These are phyloP conservation scores for Patella caerulea DNA, from an alignment of 2,888 invertebrate genomes.

Conservation along the genomic window DNA sequence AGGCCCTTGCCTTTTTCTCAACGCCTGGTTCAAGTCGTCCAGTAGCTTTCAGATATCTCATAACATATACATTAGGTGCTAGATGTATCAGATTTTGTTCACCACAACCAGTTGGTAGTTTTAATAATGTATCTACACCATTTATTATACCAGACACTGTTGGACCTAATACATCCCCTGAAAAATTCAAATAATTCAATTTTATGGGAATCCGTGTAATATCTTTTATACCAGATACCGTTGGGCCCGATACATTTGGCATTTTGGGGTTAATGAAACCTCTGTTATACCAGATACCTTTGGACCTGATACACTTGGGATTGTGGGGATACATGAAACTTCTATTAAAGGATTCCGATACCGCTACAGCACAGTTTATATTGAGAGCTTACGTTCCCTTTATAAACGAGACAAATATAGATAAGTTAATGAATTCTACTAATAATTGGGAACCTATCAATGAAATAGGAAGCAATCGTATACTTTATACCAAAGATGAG, in stretches of 20 bases:
- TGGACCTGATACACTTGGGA: constrained; percentile 43
- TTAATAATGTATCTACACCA: constrained; percentile 42
- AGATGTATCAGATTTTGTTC: constrained; percentile 56
- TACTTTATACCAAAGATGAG: too few relatives aligned
- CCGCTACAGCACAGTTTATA: too few relatives aligned
- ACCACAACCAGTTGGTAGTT: constrained; percentile 53
- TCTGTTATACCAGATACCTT: constrained; percentile 43
- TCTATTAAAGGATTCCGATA: too few relatives aligned
- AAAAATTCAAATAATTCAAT: neutral
- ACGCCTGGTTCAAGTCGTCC: constrained; percentile 35
- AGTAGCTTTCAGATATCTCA: constrained; percentile 45
- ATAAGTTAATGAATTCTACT: neutral
- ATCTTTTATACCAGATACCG: constrained; percentile 39
- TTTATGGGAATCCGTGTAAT: too few relatives aligned
- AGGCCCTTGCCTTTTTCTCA: constrained; percentile 42
- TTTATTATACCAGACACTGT: constrained; percentile 43
- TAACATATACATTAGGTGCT: constrained; percentile 52
- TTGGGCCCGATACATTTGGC: constrained; percentile 51
- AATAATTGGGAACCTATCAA: neutral
- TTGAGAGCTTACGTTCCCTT: too few relatives aligned
- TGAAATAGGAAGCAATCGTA: too few relatives aligned
- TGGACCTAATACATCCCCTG: constrained; percentile 54
- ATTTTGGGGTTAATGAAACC: constrained; percentile 9
- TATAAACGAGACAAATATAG: too few relatives aligned
- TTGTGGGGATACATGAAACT: too few relatives aligned